These are phyloP conservation scores for Macquaria ambigua DNA, from an alignment of 2,113 vertebrate genomes.

Conservation along the genomic window DNA sequence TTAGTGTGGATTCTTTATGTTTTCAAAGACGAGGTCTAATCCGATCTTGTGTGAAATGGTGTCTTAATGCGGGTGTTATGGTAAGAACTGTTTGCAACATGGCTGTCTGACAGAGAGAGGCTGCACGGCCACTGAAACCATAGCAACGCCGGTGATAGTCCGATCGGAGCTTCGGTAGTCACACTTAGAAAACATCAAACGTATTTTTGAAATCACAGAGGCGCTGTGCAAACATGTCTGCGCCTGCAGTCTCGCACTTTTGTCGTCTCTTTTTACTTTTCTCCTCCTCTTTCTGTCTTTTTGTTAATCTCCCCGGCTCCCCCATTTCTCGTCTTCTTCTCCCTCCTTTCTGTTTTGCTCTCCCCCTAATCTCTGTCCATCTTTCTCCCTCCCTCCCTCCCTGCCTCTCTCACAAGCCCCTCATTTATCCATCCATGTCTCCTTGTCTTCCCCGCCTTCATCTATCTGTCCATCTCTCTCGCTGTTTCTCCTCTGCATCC, in stretches of 20 bases:
- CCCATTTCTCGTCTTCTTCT: not conserved
- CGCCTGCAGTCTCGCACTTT: constrained; percentile 17
- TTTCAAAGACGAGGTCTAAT: constrained; percentile 27
- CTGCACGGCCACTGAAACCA: constrained; percentile 64
- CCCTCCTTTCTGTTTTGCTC: not conserved
- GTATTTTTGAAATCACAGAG: constrained; percentile 49
- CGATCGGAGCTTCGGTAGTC: constrained; percentile 20
- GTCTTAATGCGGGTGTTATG: constrained; percentile 45
- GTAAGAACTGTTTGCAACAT: constrained; percentile 40
- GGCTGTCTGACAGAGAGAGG: constrained; percentile 42
- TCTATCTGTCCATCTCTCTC: constrained; percentile 40
- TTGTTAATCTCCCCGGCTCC: constrained; percentile 15
- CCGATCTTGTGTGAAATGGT: constrained; percentile 32
- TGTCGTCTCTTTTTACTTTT: constrained; percentile 16
- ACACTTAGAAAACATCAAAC: constrained; percentile 62
- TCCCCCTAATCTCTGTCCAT: constrained; percentile 27
- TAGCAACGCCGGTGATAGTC: constrained; percentile 67
- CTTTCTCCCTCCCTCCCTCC: constrained; percentile 5
- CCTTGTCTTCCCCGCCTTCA: constrained; percentile 23
- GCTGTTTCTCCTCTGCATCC: not conserved
- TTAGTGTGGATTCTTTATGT: constrained; percentile 2
- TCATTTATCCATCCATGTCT: constrained; percentile 39
- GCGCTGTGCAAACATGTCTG: constrained; percentile 31
- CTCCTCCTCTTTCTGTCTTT: not conserved
- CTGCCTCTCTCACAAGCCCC: not conserved